Evolutionary conservation across 2,888 invertebrate species (phyloP).

Genomic region (Melanargia galathea): DNA sequence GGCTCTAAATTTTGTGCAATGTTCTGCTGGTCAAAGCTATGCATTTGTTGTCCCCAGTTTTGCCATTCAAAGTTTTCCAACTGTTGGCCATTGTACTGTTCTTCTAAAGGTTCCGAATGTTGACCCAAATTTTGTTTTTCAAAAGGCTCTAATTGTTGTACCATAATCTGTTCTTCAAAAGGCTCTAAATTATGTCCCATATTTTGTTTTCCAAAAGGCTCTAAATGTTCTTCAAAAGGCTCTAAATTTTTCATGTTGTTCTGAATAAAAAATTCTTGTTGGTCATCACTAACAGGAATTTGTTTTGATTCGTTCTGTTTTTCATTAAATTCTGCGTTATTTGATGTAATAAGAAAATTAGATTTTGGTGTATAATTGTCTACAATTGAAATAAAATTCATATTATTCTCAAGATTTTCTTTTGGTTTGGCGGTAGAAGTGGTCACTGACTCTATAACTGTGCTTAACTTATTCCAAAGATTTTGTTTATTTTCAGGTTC

Average conservation of each 20-base stretch:
- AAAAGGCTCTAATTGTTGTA: slow-evolving; percentile 7
- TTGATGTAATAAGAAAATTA: background rate
- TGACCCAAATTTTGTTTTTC: slow-evolving; percentile 26
- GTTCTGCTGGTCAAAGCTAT: slow-evolving; percentile 8
- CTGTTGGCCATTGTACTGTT: slow-evolving; percentile 39
- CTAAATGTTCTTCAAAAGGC: slow-evolving; percentile 39
- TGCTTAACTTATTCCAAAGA: background rate
- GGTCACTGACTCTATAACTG: slow-evolving; percentile 4
- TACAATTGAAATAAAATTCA: background rate
- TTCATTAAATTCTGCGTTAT: background rate
- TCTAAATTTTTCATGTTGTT: slow-evolving; percentile 14
- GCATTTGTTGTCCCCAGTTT: background rate
- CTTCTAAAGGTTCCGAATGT: slow-evolving; percentile 39
- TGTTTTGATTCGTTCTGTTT: background rate
- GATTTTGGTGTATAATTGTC: background rate
- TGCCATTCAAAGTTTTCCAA: slow-evolving; percentile 35
- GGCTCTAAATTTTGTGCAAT: slow-evolving; percentile 37
- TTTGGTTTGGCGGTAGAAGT: slow-evolving; percentile 10
- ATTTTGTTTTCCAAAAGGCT: slow-evolving; percentile 36
- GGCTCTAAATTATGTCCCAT: slow-evolving; percentile 4
- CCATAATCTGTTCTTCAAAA: slow-evolving; percentile 30
- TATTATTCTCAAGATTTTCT: background rate
- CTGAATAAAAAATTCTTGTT: slow-evolving; percentile 29
- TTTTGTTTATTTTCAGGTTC: background rate
- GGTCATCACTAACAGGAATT: background rate